A percentile compares a stretch with the other conserved stretches of the same genome.
Conservation (phyloP, 2,888 invertebrate genomes). For the Athalia rosae region DNA sequence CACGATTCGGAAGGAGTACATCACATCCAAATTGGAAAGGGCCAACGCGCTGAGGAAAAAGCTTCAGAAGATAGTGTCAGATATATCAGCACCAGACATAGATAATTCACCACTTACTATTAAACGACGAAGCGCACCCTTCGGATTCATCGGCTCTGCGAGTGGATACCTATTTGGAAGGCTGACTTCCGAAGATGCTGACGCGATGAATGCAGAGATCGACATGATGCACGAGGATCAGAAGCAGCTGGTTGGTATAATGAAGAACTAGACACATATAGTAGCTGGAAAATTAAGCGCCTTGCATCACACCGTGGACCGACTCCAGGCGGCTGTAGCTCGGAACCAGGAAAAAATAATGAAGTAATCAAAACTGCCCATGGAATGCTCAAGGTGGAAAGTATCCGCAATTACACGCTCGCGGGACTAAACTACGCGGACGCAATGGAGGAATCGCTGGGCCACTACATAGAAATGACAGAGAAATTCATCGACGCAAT, state of each 20-base stretch:
- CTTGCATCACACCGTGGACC: too few species aligned
- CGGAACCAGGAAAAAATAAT: too few species aligned
- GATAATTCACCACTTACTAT: background rate
- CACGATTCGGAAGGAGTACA: too few species aligned
- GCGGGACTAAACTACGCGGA: too few species aligned
- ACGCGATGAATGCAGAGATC: background rate
- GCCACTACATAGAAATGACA: too few species aligned
- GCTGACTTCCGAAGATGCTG: background rate
- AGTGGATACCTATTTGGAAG: background rate
- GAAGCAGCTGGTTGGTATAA: background rate
- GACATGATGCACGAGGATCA: background rate
- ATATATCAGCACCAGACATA: background rate
- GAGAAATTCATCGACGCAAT: too few species aligned
- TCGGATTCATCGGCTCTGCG: background rate
- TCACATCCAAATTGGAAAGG: background rate
- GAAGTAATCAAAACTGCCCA: too few species aligned
- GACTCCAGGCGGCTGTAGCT: too few species aligned
- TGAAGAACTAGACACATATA: background rate
- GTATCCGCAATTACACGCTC: too few species aligned
- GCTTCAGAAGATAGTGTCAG: background rate
- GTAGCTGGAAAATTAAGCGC: too few species aligned
- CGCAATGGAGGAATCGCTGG: too few species aligned
- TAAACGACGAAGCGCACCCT: background rate
- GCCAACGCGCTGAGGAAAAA: background rate
- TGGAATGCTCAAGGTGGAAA: too few species aligned